Percentiles rank a stretch among this genome's conserved stretches.
Evolutionary conservation across 2,888 invertebrate species (phyloP).

Genomic region (Noctua janthe): DNA sequence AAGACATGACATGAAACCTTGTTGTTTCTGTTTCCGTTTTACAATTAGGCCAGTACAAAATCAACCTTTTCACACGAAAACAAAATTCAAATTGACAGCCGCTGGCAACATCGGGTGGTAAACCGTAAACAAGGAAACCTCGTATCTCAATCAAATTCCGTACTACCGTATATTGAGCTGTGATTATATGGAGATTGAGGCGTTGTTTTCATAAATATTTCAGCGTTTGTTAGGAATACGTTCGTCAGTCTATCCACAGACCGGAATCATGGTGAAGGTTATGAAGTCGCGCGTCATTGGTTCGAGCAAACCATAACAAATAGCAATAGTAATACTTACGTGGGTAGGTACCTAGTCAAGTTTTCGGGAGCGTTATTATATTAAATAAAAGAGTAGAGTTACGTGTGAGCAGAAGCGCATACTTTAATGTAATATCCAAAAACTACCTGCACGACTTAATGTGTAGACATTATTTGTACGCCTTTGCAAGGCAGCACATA

Average conservation of each 20-base stretch:
- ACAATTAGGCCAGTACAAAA: slow-evolving; percentile 3
- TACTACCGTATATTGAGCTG: slow-evolving; percentile 6
- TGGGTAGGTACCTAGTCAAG: too few species aligned
- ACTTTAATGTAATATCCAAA: too few species aligned
- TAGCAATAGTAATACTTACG: slow-evolving; percentile 4
- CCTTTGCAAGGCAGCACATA: too few species aligned
- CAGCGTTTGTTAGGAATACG: slow-evolving; percentile 27
- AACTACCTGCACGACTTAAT: too few species aligned
- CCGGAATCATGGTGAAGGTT: slow-evolving; percentile 20
- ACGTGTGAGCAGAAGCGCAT: too few species aligned
- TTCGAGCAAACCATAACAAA: slow-evolving; percentile 11
- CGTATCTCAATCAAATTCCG: slow-evolving; percentile 25
- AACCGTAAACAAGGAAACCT: slow-evolving; percentile 29
- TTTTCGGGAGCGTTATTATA: too few species aligned
- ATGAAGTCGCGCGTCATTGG: neutral
- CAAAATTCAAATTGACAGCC: slow-evolving; percentile 22
- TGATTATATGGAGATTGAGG: slow-evolving; percentile 37
- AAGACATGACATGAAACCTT: neutral
- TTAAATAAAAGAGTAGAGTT: too few species aligned
- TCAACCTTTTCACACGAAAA: slow-evolving; percentile 18
- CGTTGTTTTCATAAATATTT: slow-evolving; percentile 50
- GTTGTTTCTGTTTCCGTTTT: slow-evolving; percentile 12
- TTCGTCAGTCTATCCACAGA: slow-evolving; percentile 11
- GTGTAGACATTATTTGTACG: too few species aligned
- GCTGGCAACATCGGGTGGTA: neutral